Percentiles rank a stretch among this genome's conserved stretches.
Evolutionary conservation across 2,113 vertebrate genomes (phyloP).

Genomic region (Podilymbus podiceps): DNA sequence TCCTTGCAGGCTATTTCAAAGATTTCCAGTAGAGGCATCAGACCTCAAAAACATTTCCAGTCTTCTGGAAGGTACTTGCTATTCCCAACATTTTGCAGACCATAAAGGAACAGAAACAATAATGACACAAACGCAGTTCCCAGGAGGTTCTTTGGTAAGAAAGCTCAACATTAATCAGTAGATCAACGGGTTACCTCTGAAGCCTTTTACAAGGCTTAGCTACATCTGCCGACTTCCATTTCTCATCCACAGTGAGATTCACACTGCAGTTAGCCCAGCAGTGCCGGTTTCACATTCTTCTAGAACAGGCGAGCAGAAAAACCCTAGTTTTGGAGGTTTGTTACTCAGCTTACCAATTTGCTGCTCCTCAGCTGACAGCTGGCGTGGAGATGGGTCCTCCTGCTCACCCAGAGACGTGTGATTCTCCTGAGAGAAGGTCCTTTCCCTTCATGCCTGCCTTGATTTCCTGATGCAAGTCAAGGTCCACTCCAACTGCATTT

Average conservation of each 20-base stretch:
- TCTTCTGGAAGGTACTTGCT: background rate
- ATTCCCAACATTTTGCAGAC: background rate
- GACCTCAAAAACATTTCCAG: background rate
- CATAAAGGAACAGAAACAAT: background rate
- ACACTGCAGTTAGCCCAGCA: background rate
- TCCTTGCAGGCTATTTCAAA: background rate
- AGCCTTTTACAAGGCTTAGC: background rate
- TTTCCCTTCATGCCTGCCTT: background rate
- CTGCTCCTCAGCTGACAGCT: background rate
- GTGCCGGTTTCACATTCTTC: background rate
- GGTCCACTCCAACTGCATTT: background rate
- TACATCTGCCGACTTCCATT: background rate
- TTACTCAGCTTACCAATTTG: background rate
- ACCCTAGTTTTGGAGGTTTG: background rate
- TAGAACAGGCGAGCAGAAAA: background rate
- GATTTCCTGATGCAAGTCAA: background rate
- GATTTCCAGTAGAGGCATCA: background rate
- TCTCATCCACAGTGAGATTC: background rate
- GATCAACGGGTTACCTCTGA: background rate
- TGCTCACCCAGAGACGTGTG: accelerated
- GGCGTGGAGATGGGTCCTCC: background rate
- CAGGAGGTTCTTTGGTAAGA: background rate
- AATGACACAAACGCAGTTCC: background rate
- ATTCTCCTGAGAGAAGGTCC: background rate
- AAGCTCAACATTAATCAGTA: background rate